phyloP scores from a whole-genome alignment of 2,797 vertebrate species.

The Pangasius mekongensis region DNA sequence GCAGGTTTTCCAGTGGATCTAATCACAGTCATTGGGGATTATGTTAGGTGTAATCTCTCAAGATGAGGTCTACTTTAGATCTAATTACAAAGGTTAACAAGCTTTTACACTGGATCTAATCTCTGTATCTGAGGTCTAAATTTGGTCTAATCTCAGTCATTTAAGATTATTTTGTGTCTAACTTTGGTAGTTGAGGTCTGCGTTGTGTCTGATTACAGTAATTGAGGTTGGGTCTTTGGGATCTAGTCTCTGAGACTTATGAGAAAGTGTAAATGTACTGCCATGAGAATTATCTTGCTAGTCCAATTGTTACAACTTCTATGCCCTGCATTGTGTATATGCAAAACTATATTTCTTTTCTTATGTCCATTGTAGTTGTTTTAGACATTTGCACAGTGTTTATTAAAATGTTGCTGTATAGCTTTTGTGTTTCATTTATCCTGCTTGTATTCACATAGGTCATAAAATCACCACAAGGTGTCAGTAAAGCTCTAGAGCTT shows the following conservation, averaged over 20 bases:
- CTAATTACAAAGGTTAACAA: background rate
- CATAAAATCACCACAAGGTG: constrained; percentile 13
- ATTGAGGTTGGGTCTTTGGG: background rate
- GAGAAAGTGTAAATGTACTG: background rate
- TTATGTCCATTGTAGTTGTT: background rate
- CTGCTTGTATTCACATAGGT: background rate
- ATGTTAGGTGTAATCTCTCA: background rate
- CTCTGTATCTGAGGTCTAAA: background rate
- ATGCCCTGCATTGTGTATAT: background rate
- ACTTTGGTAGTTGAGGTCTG: background rate
- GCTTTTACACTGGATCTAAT: background rate
- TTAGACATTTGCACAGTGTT: constrained; percentile 11
- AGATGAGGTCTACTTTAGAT: background rate
- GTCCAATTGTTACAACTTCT: background rate
- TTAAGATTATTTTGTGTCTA: background rate
- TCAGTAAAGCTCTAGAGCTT: constrained; percentile 1
- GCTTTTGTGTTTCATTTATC: background rate
- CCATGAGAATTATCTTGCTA: background rate
- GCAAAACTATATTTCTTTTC: background rate
- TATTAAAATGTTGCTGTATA: constrained; percentile 25
- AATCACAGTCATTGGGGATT: background rate
- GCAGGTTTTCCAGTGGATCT: background rate
- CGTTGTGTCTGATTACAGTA: background rate
- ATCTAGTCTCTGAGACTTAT: background rate
- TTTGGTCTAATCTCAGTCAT: background rate